phyloP scores from a whole-genome alignment of 2,888 invertebrate species.

The Xylota sylvarum region DNA sequence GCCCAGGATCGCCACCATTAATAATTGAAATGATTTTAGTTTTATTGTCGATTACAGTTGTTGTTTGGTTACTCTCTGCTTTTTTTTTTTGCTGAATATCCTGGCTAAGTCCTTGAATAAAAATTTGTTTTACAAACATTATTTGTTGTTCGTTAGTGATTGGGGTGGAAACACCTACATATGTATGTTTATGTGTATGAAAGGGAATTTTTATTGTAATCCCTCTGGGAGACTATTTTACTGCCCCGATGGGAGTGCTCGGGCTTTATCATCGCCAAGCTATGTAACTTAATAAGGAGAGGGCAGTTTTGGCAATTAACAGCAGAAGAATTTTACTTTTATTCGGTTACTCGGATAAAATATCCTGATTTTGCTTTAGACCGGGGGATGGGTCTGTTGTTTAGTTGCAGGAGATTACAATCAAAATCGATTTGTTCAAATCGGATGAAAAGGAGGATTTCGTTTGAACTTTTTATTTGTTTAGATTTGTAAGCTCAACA shows the following conservation, averaged over 20 bases:
- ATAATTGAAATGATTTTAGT: conserved; percentile 69
- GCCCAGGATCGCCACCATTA: conserved; percentile 17
- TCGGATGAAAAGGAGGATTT: conserved; percentile 65
- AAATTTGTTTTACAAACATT: conserved; percentile 55
- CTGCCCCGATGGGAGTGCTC: conserved; percentile 49
- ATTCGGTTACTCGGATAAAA: conserved; percentile 25
- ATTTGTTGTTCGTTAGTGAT: conserved; percentile 56
- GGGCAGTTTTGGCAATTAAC: conserved; percentile 69
- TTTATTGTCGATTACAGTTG: conserved; percentile 68
- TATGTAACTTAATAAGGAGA: neutral
- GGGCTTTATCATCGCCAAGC: conserved; percentile 18
- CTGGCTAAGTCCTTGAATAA: conserved; percentile 58
- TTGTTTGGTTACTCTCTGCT: conserved; percentile 26
- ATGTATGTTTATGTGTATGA: conserved; percentile 8
- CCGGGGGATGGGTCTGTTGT: conserved; percentile 2
- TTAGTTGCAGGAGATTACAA: conserved; percentile 66
- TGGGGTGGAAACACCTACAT: conserved; percentile 49
- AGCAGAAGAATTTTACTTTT: conserved; percentile 51
- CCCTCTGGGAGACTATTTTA: conserved; percentile 49
- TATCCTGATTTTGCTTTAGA: conserved; percentile 47
- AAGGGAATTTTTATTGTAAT: conserved; percentile 23
- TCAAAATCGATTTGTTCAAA: conserved; percentile 73
- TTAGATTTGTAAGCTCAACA: conserved; percentile 53
- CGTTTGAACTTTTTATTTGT: conserved; percentile 69
- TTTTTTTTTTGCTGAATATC: conserved; percentile 28